Base-by-base conservation (phyloP, 2,797 vertebrate genomes). In the Coluber constrictor region DNA sequence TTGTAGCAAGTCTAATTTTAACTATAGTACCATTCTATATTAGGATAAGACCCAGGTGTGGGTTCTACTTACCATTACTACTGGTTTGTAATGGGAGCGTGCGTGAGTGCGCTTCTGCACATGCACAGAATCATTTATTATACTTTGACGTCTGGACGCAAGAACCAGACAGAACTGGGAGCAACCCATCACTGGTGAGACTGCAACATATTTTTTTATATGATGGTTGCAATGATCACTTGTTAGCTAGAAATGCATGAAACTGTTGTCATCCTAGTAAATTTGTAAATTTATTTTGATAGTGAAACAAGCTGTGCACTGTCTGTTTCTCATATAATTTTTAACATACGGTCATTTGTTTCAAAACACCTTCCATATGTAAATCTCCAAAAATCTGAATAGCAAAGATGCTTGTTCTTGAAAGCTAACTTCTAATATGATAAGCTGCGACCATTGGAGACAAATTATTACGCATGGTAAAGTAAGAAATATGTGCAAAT, bases 241-340 rank as follows among this genome's bases (percentile, higher is more conserved):
- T 91, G 47, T 91, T 93, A 91, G 13, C 87, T 74, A 86, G 47
- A 91, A 83, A 86, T 88, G 51, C 37, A 10, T 90, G 51, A 90
- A 87, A 87, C 27, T 47, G 20, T 43, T 55, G 59, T 88, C 29
- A 74, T 79, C 47, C 86, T 86, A 54, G 56, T 83, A 16, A 88
- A 88, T 91, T 56, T 83, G 43, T 61, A 32, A 54, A 91, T 89
- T 91, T 88, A 93, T 93, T 91, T 86, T 87, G 55, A 66, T 56
- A 37, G 25, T 88, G n/a, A 32, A 60, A 79, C 56, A 93, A 51
- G 32, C 29, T 63, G n/a, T 27, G 9, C 66, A 29, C 63, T 91
- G 56, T 25, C 43, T 74, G 18, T 66, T 88, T 83, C 43, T 56
- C 27, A 37, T 43, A 91, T 79, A 88, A 86, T 63, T 91, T 83